Evolutionary conservation across 2,888 invertebrate genomes (phyloP).

Genomic region (Amphimallon solstitiale): DNA sequence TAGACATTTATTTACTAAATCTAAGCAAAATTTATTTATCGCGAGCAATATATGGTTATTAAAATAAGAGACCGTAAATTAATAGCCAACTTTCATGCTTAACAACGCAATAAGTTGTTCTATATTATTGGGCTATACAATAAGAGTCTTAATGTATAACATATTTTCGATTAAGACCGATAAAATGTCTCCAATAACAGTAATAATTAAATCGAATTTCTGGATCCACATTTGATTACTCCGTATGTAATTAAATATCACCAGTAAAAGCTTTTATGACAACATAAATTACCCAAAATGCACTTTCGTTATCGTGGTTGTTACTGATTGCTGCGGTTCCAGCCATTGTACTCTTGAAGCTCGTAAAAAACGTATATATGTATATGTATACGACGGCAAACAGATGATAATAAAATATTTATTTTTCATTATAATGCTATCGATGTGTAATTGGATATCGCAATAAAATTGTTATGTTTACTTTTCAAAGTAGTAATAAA

Average conservation of each 20-base stretch:
- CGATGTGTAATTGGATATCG: conserved; percentile 39
- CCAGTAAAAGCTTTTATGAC: conserved; percentile 22
- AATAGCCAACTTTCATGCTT: conserved; percentile 12
- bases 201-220: conserved; percentile 26
- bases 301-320: conserved; percentile 15
- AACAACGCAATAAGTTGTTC: conserved; percentile 7
- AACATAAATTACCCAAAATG: conserved; percentile 32
- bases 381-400: conserved; percentile 1
- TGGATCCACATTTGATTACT: neutral
- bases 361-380: conserved; percentile 32
- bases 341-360: conserved; percentile 25
- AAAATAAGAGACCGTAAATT: conserved; percentile 17
- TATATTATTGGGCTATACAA: neutral
- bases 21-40: neutral
- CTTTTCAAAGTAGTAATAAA: conserved; percentile 37
- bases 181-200: conserved; percentile 23
- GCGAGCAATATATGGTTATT: neutral
- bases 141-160: conserved; percentile 11
- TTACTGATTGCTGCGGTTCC: neutral
- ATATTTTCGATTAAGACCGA: conserved; percentile 24
- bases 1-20: too few relatives aligned
- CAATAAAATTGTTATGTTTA: conserved; percentile 39
- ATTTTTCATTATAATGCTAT: conserved; percentile 35
- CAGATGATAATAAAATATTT: conserved; percentile 39
- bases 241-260: conserved; percentile 18